phyloP scores from a whole-genome alignment of 2,113 vertebrate species.

The Mesitornis unicolor region DNA sequence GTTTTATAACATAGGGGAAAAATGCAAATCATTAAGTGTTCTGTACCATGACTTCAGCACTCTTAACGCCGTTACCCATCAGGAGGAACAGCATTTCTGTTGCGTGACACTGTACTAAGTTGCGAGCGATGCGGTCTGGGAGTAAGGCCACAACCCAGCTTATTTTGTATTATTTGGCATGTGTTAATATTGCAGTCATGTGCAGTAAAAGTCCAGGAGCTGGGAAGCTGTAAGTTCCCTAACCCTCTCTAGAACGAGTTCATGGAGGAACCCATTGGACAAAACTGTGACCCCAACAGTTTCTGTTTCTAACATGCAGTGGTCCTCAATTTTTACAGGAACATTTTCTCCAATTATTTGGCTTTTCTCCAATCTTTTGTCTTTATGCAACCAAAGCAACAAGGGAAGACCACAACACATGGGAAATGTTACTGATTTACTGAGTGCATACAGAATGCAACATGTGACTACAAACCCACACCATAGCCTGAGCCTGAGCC shows the following conservation, averaged over 20 bases:
- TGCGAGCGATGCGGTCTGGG: not conserved
- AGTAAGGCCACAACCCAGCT: not conserved
- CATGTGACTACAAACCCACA: not conserved
- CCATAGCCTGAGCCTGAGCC: not conserved
- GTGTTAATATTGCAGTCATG: not conserved
- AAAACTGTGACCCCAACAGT: not conserved
- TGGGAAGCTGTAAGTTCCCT: not conserved
- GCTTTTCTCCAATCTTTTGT: not conserved
- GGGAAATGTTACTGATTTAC: not conserved
- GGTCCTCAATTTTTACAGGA: not conserved
- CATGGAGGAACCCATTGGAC: not conserved
- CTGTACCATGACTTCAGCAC: constrained; percentile 14
- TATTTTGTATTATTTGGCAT: not conserved
- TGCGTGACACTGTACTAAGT: not conserved
- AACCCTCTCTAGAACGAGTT: rapidly evolving
- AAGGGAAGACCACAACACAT: rapidly evolving
- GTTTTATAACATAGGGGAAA: constrained; percentile 24
- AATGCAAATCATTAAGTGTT: constrained; percentile 29
- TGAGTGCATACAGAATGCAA: not conserved
- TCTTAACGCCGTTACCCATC: not conserved
- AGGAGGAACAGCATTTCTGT: not conserved
- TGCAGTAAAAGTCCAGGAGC: not conserved
- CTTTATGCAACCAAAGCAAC: not conserved
- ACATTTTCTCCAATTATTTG: not conserved
- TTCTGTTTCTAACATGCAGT: not conserved